Base-by-base conservation (phyloP, 2,113 vertebrate genomes). In the Rhinogobius similis region DNA sequence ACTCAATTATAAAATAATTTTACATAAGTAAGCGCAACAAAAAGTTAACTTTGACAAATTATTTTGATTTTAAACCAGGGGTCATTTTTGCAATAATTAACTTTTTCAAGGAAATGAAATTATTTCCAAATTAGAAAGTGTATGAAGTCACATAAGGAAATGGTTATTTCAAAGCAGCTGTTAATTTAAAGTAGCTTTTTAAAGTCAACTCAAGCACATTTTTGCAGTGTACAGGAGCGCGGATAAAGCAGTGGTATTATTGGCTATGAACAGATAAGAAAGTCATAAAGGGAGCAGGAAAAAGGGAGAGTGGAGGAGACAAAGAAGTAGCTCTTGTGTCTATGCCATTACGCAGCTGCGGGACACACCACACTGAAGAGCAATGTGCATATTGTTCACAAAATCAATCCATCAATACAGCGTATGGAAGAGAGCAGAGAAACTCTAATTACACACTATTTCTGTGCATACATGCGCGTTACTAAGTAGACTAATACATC, bases 241-340 rank as follows among this genome's bases (percentile, higher is more conserved):
- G 80, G 74, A 81, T 84, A 80, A 83, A 87, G 73, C 72, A 71
- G 64, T 68, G 58, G 68, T 62, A 78, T 82, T 75, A 75, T 80
- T 83, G 83, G 82, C 69, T 83, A 84, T 77, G 68, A 76, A 65
- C 72, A 70, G 81, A 89, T 84, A 86, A 87, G 75, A 77, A 83
- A 80, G 81, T 81, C 83, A 81, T 72, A 75, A 77, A 83, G 76
- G 72, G 72, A 58, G 56, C 6, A 10, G 64, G 61, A 75, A 68
- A 76, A 39, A 70, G 67, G 10, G 63, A 75, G n/a, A 48, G 44
- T 65, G 56, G 63, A 62, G 65, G 38, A 81, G 24, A 74, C 52
- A 27, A 67, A 79, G 67, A 68, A 67, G 72, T 21, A 14, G 63
- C 58, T 76, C 70, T 66, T 68, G 61, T 79, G 73, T 78, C 59